Evolutionary conservation across 2,797 vertebrate genomes (phyloP).

Genomic region (Fundulus diaphanus): DNA sequence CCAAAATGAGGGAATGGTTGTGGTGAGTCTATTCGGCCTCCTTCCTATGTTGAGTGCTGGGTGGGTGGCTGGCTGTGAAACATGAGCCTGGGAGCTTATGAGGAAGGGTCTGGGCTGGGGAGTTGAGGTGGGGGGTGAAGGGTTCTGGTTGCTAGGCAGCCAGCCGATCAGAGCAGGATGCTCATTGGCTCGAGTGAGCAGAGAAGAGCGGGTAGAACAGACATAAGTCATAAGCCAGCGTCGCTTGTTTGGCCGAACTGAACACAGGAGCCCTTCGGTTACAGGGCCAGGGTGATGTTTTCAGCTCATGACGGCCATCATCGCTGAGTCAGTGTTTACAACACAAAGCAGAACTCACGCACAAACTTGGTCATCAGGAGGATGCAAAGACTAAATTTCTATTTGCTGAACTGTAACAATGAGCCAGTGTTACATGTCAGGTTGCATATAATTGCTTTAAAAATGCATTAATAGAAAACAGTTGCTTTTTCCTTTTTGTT

Average conservation of each 20-base stretch:
- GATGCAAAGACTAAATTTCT: background rate
- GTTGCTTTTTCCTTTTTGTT: no score
- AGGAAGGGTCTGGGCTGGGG: slow-evolving; percentile 38
- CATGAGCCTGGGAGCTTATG: slow-evolving; percentile 52
- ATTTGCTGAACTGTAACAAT: background rate
- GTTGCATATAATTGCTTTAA: no score
- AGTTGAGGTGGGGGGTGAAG: background rate
- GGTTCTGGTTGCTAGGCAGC: slow-evolving; percentile 71
- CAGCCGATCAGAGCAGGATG: slow-evolving; percentile 41
- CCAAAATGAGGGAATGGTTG: background rate
- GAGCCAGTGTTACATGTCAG: no score
- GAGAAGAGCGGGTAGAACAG: slow-evolving; percentile 15
- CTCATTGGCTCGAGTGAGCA: slow-evolving; percentile 48
- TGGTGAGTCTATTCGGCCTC: slow-evolving; percentile 47
- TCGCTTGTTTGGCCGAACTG: background rate
- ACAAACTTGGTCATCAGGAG: background rate
- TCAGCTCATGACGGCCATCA: background rate
- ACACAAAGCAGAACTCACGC: background rate
- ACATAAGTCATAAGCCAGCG: background rate
- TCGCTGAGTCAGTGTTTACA: background rate
- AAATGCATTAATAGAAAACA: no score
- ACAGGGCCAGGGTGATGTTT: background rate
- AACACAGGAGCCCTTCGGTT: background rate
- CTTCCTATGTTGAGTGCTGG: slow-evolving; percentile 59
- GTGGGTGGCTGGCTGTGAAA: slow-evolving; percentile 65